A percentile compares a stretch with the other conserved stretches of the same genome.
Conservation (phyloP, 2,888 invertebrate species). For the Hoplodrina blanda region DNA sequence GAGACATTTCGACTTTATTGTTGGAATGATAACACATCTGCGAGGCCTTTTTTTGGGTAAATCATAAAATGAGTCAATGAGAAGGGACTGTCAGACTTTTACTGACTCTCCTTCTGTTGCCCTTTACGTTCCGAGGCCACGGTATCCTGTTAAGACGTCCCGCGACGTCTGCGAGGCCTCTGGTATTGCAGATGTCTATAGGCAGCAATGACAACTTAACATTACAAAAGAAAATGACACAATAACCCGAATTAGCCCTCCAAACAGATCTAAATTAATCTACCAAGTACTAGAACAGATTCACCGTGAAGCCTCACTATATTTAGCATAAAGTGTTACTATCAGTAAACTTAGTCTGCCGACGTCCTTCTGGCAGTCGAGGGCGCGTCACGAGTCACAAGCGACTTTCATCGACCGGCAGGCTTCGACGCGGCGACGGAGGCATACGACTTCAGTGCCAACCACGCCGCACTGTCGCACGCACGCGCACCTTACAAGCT, state of each 20-base stretch:
- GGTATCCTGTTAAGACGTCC: too few species aligned
- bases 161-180: too few species aligned
- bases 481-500: slow-evolving; percentile 72
- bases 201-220: too few species aligned
- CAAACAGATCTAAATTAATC: slow-evolving; percentile 21
- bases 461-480: slow-evolving; percentile 75
- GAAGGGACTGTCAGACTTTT: too few species aligned
- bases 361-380: slow-evolving; percentile 60
- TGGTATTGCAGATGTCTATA: too few species aligned
- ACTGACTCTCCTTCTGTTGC: too few species aligned
- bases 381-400: slow-evolving; percentile 52
- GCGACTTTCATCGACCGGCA: slow-evolving; percentile 69
- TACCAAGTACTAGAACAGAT: slow-evolving; percentile 35
- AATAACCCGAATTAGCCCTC: slow-evolving; percentile 38
- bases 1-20: too few species aligned
- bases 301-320: slow-evolving; percentile 53
- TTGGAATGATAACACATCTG: too few species aligned
- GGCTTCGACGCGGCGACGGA: slow-evolving; percentile 57
- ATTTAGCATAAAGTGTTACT: slow-evolving; percentile 53
- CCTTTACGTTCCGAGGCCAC: too few species aligned
- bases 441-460: slow-evolving; percentile 78
- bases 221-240: slow-evolving; percentile 26
- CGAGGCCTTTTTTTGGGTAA: too few species aligned
- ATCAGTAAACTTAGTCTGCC: slow-evolving; percentile 40
- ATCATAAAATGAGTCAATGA: too few species aligned